Percentiles rank a stretch among this genome's conserved stretches.
Conservation (phyloP, 2,797 vertebrate genomes). For the Gymnoscopelus braueri region DNA sequence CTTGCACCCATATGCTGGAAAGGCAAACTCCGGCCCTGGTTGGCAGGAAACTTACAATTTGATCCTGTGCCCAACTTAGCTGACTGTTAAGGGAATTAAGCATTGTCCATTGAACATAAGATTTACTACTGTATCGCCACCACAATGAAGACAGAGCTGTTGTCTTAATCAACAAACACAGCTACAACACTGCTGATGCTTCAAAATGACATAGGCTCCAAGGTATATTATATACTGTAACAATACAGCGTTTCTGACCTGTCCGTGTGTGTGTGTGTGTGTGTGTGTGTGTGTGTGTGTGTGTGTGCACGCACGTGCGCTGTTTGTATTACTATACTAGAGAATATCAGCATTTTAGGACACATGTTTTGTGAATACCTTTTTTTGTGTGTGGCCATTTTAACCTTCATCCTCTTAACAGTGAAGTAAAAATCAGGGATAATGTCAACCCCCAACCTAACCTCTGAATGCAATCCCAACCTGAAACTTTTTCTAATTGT, state of each 20-base stretch:
- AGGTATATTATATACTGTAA: conserved; percentile 40
- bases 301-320: no score
- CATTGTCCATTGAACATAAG: conserved; percentile 40
- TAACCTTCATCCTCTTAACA: no score
- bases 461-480: no score
- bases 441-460: no score
- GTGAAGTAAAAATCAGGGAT: no score
- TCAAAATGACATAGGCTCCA: conserved; percentile 40
- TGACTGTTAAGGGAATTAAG: conserved; percentile 24
- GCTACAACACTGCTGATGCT: conserved; percentile 37
- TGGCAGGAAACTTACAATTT: conserved; percentile 44
- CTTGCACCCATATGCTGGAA: no score
- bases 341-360: no score
- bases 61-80: conserved; percentile 26
- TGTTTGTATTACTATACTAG: no score
- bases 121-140: conserved; percentile 29
- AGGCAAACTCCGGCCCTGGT: background rate
- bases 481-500: no score
- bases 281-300: background rate
- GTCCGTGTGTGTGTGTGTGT: background rate
- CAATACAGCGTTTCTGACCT: conserved; percentile 15
- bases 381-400: no score
- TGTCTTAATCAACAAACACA: conserved; percentile 16
- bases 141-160: conserved; percentile 44
- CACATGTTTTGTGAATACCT: no score